phyloP scores from a whole-genome alignment of 2,797 vertebrate species.

The Gephyroberyx darwinii region DNA sequence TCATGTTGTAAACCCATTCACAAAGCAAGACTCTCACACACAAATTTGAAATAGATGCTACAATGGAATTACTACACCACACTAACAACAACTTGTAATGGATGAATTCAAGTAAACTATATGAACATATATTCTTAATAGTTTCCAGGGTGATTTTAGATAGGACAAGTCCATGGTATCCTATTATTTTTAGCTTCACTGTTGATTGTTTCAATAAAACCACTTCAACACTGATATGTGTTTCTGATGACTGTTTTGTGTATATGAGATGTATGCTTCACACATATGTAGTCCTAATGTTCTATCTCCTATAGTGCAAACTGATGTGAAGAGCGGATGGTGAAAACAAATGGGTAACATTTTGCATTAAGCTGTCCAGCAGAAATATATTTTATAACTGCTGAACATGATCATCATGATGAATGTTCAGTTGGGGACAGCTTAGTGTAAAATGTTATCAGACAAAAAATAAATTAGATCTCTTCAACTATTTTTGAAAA shows the following conservation, averaged over 20 bases:
- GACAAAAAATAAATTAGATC: neutral
- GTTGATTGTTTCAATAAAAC: neutral
- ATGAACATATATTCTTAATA: slow-evolving; percentile 10
- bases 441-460: neutral
- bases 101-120: slow-evolving; percentile 26
- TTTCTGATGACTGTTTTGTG: neutral
- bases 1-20: slow-evolving; percentile 24
- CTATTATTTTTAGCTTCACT: neutral
- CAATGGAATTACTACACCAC: slow-evolving; percentile 1
- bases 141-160: neutral
- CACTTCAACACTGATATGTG: slow-evolving; percentile 26
- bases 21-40: slow-evolving; percentile 29
- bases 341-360: neutral
- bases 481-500: slow-evolving; percentile 1
- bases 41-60: neutral
- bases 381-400: neutral
- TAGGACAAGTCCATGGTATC: neutral
- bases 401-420: neutral
- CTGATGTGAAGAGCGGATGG: too few relatives aligned
- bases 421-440: neutral
- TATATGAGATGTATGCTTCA: neutral
- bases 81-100: neutral
- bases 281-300: neutral
- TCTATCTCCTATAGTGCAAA: slow-evolving; percentile 14
- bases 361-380: slow-evolving; percentile 5